Percentiles rank a stretch among this genome's conserved stretches.
These are phyloP conservation scores for Haliaeetus leucogaster DNA, from an alignment of 2,113 vertebrate genomes.

Conservation along the genomic window DNA sequence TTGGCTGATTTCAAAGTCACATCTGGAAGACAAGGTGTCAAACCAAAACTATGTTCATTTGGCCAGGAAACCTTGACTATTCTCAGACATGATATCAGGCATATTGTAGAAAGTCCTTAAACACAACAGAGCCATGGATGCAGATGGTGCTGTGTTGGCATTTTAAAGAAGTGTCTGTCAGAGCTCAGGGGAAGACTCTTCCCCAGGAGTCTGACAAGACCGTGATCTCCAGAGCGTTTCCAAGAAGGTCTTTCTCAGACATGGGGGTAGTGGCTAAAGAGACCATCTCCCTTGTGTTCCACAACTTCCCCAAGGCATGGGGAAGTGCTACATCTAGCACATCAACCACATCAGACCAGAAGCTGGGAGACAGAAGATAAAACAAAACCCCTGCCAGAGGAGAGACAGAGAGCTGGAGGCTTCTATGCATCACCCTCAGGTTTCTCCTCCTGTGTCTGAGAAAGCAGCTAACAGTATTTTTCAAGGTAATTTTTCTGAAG, in stretches of 20 bases:
- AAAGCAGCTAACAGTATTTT: background rate
- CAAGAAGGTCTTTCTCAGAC: background rate
- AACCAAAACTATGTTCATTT: background rate
- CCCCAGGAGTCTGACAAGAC: background rate
- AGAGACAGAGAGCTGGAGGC: background rate
- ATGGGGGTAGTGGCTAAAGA: background rate
- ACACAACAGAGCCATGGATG: background rate
- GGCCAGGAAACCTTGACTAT: background rate
- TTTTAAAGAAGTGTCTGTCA: background rate
- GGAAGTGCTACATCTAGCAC: background rate
- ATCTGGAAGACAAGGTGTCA: background rate
- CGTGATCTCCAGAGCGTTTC: background rate
- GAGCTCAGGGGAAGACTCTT: background rate
- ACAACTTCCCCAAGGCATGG: background rate
- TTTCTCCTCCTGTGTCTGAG: background rate
- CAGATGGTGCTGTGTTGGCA: background rate
- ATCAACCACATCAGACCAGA: background rate
- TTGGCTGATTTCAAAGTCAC: background rate
- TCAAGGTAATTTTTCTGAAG: background rate
- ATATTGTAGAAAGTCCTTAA: background rate
- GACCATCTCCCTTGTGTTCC: background rate
- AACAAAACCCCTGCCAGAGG: background rate
- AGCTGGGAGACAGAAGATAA: background rate
- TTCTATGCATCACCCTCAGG: background rate
- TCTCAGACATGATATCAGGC: fast-evolving